Evolutionary conservation across 2,113 vertebrate genomes (phyloP), one percentile per base, ranked within the genome.

Genomic region (Rana temporaria): DNA sequence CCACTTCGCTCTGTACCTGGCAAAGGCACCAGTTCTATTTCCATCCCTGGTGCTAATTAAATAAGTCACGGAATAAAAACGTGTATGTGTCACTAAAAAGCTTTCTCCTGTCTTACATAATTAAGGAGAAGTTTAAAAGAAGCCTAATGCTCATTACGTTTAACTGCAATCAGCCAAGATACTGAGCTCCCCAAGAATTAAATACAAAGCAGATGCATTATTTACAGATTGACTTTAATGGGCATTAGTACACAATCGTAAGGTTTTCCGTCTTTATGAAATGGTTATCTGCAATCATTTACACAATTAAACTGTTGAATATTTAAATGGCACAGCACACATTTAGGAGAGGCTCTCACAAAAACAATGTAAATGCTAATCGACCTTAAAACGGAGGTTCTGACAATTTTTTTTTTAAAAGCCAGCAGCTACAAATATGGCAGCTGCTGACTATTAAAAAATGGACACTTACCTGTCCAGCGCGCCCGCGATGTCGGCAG

Each of bases 81-180:
- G 42, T 32, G 16, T 11, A n/a, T 14, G 42, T 63, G 12, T 24
- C 6, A 59, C 22, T 3, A 59, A 57, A 60, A 32, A 38, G 24
- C 26, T 60, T 59, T 60, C 30, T 11, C 6, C 53, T 34, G 64
- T 60, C 55, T 34, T 74, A 57, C 55, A 34, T 59, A 74, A 59
- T 60, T 57, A 74, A 74, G 55, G 30, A 60, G 71, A 74, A 74
- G 56, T 42, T 62, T 60, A 76, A 42, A 34, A 76, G 16, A 63
- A 38, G 14, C 16, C 19, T 30, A 32, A 66, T 15, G n/a, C 56
- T 63, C 57, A 30, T 77, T 78, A 78, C 6, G 38, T 78, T 78
- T 65, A 65, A 48, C 59, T 15, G 32, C 72, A 62, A 59, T 74
- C 71, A 20, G 26, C n/a, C 22, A 55, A 73, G 70, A 59, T 59